Evolutionary conservation across 92 coral and sea anemone species (phyloP).

Genomic region (Epizoanthus fatuus): DNA sequence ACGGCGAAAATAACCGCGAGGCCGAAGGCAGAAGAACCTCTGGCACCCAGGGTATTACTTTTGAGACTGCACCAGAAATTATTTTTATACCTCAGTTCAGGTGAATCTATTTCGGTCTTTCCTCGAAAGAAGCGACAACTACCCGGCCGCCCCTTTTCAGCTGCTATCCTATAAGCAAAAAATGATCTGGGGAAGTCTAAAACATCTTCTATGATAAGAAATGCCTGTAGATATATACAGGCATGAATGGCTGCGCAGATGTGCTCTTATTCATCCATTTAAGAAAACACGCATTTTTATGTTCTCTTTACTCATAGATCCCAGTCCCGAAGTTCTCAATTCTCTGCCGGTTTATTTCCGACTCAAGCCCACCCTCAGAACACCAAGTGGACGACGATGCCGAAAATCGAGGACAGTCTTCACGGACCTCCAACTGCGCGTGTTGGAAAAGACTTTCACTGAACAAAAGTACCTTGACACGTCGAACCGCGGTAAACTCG

Average conservation of each 20-base stretch:
- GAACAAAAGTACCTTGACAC: constrained; percentile 98
- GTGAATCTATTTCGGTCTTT: too few species aligned
- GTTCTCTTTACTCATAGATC: constrained; percentile 60
- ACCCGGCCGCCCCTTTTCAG: too few species aligned
- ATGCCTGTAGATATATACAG: too few species aligned
- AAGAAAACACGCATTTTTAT: not conserved
- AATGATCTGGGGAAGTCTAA: too few species aligned
- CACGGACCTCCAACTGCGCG: constrained; percentile 97
- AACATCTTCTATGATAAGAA: too few species aligned
- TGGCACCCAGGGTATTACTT: too few species aligned
- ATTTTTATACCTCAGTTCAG: too few species aligned
- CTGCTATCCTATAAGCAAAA: too few species aligned
- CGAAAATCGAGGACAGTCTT: constrained; percentile 98
- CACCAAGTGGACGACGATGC: constrained; percentile 98
- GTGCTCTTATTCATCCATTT: not conserved
- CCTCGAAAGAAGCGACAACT: too few species aligned
- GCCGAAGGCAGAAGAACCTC: too few species aligned
- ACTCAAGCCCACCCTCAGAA: constrained; percentile 94
- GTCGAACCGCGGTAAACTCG: constrained; percentile 95
- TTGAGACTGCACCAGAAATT: too few species aligned
- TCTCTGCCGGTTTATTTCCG: constrained; percentile 97
- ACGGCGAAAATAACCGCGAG: too few species aligned
- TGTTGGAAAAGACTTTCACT: constrained; percentile 93
- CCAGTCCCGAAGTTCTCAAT: constrained; percentile 90
- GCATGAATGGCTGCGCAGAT: not conserved